Evolutionary conservation across 2,113 vertebrate species (phyloP), one percentile per base, ranked within the genome.

Genomic region (Larimichthys polyactis): DNA sequence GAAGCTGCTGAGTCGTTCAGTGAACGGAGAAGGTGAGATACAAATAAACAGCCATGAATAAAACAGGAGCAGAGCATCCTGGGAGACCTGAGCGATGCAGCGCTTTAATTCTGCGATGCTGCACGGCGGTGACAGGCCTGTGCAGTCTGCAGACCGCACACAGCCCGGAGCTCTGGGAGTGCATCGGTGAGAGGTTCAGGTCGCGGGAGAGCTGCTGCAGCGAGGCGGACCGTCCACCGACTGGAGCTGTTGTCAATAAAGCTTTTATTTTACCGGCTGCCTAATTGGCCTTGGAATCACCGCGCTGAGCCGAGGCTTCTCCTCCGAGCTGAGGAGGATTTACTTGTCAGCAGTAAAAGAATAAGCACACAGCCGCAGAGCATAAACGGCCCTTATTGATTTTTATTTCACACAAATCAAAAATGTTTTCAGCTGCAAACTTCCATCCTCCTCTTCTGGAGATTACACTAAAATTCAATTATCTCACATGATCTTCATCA

Each of bases 211-310:
- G 55, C 59, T 2, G 22, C 40, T 1, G 6, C 32, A 17, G 71
- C 14, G 24, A 71, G 69, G 68, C 29, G 5, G 29, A 11, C 11
- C 51, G 24, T 49, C 4, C 3, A 69, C 49, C 4, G 4, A 69
- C 49, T 44, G 51, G 70, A 57, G 54, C 48, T 72, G 70, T 46
- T 86, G 81, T 86, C 84, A 75, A 82, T 84, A 83, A 89, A 81
- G 71, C 51, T 46, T 90, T 87, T 85, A 87, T 87, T 89, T 83
- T 64, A 81, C 74, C 46, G 65, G 54, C 70, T 76, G 69, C 49
- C 62, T 89, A 83, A 90, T 83, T 87, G 79, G 76, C 82, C 82
- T 84, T 71, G 17, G 83, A 84, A 86, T 86, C 67, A 70, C 84
- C 11, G 59, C 14, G 4, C 51, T 59, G 73, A 54, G 51, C 29